phyloP scores from a whole-genome alignment of 2,113 vertebrate species.

The Noturus placidus region DNA sequence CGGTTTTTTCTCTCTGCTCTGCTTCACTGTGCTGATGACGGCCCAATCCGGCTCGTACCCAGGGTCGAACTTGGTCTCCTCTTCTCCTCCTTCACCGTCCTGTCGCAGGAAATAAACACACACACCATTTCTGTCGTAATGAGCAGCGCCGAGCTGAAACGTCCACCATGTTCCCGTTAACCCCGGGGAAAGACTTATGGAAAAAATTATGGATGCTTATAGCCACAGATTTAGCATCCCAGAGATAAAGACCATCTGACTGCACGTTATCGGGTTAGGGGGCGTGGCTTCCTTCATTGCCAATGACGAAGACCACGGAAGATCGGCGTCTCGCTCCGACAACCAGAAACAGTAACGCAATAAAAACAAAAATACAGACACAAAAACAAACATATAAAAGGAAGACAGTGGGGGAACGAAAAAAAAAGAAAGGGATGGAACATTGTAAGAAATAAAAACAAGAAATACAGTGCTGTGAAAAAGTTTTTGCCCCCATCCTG shows the following conservation, averaged over 20 bases:
- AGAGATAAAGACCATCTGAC: neutral
- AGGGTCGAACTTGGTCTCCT: conserved; percentile 85
- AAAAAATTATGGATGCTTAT: neutral
- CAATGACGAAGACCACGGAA: neutral
- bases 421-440: too few species aligned
- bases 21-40: conserved; percentile 85
- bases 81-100: conserved; percentile 80
- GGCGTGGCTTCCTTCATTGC: neutral
- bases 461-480: too few species aligned
- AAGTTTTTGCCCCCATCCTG: too few species aligned
- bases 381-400: neutral
- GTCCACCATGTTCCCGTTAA: neutral
- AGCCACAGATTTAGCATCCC: too few species aligned
- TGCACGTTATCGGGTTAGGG: neutral
- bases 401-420: too few species aligned
- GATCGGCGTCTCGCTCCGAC: too few species aligned
- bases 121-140: neutral
- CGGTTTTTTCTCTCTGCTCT: conserved; percentile 66
- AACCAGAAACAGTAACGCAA: too few species aligned
- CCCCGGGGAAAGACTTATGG: neutral
- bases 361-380: neutral
- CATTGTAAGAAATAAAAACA: too few species aligned
- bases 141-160: neutral
- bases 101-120: conserved; percentile 44
- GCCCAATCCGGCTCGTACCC: conserved; percentile 94